Percentiles rank a stretch among this genome's conserved stretches.
Conservation (phyloP, 2,113 vertebrate species). For the Chascanopsetta lugubris region DNA sequence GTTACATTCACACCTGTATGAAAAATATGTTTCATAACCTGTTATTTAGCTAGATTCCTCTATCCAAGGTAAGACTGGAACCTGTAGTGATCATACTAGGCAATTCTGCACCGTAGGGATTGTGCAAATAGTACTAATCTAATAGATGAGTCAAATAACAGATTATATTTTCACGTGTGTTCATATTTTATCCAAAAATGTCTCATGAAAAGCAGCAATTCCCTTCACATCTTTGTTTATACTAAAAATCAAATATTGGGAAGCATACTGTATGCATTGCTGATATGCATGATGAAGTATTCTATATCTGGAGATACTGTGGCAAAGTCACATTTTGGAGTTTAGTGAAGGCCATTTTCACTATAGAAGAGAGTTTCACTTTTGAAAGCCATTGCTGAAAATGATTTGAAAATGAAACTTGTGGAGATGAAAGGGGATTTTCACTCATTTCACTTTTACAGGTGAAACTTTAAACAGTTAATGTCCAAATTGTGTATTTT, state of each 20-base stretch:
- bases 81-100: background rate
- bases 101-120: constrained; percentile 28
- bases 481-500: background rate
- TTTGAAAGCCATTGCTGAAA: background rate
- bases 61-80: background rate
- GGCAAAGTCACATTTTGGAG: too few species aligned
- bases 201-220: background rate
- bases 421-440: background rate
- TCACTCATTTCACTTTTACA: background rate
- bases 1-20: constrained; percentile 4
- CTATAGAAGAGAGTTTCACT: background rate
- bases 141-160: constrained; percentile 31
- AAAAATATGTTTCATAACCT: constrained; percentile 17
- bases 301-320: too few species aligned
- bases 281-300: too few species aligned
- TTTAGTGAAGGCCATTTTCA: background rate
- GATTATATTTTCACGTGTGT: constrained; percentile 18
- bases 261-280: background rate
- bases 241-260: background rate
- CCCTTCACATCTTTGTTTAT: background rate
- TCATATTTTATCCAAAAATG: background rate
- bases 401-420: background rate
- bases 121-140: constrained; percentile 49
- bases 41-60: background rate
- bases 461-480: too few species aligned